Evolutionary conservation across 2,888 invertebrate species (phyloP).

Genomic region (Octonoba sinensis): DNA sequence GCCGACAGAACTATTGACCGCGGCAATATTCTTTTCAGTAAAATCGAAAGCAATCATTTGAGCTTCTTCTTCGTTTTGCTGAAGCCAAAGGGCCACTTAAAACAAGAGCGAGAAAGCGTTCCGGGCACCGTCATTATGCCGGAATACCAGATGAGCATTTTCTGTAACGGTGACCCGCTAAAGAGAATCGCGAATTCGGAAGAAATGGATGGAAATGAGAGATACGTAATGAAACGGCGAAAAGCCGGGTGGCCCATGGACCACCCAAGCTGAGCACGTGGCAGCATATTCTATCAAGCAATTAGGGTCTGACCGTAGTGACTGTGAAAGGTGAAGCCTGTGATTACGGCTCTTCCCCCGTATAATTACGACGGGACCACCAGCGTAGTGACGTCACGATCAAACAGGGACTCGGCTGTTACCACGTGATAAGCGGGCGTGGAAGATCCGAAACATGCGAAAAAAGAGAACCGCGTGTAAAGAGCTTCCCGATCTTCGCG

Average conservation of each 20-base stretch:
- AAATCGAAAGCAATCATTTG: too few species aligned
- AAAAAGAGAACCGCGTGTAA: constrained; percentile 23
- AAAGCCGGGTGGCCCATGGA: constrained; percentile 45
- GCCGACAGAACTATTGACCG: too few species aligned
- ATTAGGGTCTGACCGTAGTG: constrained; percentile 50
- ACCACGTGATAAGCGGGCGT: constrained; percentile 46
- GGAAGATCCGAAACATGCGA: constrained; percentile 1
- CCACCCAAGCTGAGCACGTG: constrained; percentile 46
- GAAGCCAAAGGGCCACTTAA: too few species aligned
- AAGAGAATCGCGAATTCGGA: constrained; percentile 11
- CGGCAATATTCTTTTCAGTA: too few species aligned
- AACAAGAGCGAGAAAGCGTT: too few species aligned
- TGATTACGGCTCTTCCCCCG: constrained; percentile 53
- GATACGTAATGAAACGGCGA: constrained; percentile 11
- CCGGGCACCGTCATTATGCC: too few species aligned
- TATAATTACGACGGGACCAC: constrained; percentile 58
- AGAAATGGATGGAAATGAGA: constrained; percentile 20
- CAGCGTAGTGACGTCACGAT: constrained; percentile 54
- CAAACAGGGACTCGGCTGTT: constrained; percentile 24
- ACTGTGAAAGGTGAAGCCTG: constrained; percentile 60
- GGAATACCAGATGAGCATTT: neutral
- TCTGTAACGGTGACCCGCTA: constrained; percentile 5
- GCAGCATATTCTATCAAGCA: constrained; percentile 49
- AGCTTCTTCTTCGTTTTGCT: too few species aligned
- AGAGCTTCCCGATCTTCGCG: neutral